Percentiles rank a stretch among this genome's conserved stretches.
Evolutionary conservation across 2,797 vertebrate genomes (phyloP).

Genomic region (Monodelphis domestica): DNA sequence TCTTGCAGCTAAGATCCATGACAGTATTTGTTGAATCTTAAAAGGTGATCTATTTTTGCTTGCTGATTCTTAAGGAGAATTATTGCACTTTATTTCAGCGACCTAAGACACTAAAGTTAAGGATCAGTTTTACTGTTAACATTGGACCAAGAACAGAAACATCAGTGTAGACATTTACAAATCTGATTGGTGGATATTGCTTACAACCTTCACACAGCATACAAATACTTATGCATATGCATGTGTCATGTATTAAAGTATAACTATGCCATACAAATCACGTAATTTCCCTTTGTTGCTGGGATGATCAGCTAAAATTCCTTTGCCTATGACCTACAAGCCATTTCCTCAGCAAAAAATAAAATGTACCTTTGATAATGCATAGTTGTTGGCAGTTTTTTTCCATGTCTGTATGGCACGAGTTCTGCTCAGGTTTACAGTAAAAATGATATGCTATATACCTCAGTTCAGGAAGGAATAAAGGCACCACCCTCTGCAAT

Average conservation of each 20-base stretch:
- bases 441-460: neutral
- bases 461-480: slow-evolving; percentile 30
- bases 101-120: neutral
- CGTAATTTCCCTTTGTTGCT: neutral
- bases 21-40: neutral
- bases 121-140: neutral
- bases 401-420: neutral
- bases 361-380: neutral
- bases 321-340: neutral
- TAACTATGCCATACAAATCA: neutral
- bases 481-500: neutral
- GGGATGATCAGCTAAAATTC: neutral
- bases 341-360: neutral
- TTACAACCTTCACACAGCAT: neutral
- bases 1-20: neutral
- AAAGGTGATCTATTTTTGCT: neutral
- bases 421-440: slow-evolving; percentile 11
- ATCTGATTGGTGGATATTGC: neutral
- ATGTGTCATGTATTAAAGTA: neutral
- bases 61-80: neutral
- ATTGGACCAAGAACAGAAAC: neutral
- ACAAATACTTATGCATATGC: neutral
- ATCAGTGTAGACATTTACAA: neutral
- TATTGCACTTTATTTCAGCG: neutral
- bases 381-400: neutral